Conservation (phyloP, 2,888 invertebrate genomes). For the Portevinia maculata region DNA sequence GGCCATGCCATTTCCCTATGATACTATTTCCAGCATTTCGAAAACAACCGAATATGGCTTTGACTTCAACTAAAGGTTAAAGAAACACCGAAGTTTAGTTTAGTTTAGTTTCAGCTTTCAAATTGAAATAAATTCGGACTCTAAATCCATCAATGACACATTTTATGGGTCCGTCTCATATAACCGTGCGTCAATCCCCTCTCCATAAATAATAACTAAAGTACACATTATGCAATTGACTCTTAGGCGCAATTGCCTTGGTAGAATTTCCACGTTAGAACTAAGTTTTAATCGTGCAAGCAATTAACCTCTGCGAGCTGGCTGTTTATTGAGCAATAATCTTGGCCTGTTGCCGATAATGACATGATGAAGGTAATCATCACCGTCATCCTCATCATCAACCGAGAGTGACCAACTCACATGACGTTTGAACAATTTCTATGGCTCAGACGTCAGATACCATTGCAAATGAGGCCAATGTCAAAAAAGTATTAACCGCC, state of each 20-base stretch:
- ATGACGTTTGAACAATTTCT: conserved; percentile 10
- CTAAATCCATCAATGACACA: no score
- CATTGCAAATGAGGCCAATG: conserved; percentile 15
- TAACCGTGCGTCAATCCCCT: no score
- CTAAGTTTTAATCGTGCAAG: not conserved
- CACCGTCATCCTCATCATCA: not conserved
- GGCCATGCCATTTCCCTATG: no score
- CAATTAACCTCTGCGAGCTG: conserved; percentile 8
- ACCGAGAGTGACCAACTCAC: not conserved
- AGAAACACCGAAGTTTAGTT: no score
- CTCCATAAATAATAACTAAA: no score
- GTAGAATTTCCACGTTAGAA: not conserved
- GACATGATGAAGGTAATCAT: not conserved
- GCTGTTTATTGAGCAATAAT: not conserved
- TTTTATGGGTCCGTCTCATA: no score
- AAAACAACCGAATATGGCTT: no score
- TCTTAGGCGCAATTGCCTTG: not conserved
- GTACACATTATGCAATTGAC: no score
- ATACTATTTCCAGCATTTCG: no score
- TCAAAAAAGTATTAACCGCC: conserved; percentile 1
- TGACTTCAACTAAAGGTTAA: no score
- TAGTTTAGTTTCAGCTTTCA: no score
- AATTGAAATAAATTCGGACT: no score
- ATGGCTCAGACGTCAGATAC: not conserved
- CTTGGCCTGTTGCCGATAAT: conserved; percentile 3